These are phyloP conservation scores for Peromyscus melanophrys DNA, from an alignment of 2,797 vertebrate genomes.

Conservation along the genomic window DNA sequence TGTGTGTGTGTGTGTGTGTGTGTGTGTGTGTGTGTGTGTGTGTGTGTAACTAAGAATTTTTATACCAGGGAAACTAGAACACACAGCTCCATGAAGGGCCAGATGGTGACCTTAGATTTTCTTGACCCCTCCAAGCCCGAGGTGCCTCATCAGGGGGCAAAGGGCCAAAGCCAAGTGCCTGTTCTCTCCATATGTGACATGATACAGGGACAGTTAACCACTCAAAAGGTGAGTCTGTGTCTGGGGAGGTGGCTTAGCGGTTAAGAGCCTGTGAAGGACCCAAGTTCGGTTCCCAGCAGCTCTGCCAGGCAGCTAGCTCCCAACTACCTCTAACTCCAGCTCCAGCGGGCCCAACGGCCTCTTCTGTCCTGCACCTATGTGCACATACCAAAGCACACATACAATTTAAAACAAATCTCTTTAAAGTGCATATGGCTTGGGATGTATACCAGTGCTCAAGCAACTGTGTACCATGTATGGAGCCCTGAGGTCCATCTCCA, in stretches of 20 bases:
- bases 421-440: neutral
- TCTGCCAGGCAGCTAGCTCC: too few relatives aligned
- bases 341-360: neutral
- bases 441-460: too few relatives aligned
- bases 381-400: neutral
- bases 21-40: neutral
- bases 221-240: too few relatives aligned
- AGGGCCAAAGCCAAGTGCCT: neutral
- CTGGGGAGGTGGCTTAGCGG: too few relatives aligned
- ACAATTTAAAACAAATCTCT: neutral
- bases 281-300: neutral
- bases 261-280: neutral
- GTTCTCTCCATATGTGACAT: fast-evolving
- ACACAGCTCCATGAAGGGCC: too few relatives aligned
- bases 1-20: neutral
- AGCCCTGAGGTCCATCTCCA: neutral
- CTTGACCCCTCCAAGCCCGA: neutral
- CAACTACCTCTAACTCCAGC: neutral
- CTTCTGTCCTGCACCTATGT: neutral
- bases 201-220: fast-evolving
- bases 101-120: neutral
- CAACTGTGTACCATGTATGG: neutral
- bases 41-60: neutral
- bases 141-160: neutral
- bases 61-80: neutral